phyloP scores from a whole-genome alignment of 2,888 invertebrate genomes.

The Chromoteleia sp. region DNA sequence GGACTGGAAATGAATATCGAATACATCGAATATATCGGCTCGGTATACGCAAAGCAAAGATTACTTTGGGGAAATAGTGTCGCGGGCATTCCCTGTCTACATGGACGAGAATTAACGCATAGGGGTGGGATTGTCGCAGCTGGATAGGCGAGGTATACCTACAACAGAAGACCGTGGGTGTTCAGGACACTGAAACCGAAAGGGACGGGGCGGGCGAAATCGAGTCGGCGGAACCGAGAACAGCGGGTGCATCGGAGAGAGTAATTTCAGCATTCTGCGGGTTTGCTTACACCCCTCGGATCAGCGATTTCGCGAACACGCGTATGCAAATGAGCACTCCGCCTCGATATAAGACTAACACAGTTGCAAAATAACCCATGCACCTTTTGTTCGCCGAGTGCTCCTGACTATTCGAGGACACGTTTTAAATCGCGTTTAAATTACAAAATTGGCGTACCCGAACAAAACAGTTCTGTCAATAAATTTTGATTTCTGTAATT shows the following conservation, averaged over 20 bases:
- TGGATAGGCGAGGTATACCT: conserved; percentile 77
- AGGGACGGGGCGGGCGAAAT: conserved; percentile 72
- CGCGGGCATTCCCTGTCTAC: conserved; percentile 75
- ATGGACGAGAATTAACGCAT: conserved; percentile 78
- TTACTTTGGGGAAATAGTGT: conserved; percentile 74
- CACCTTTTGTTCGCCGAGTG: conserved; percentile 9
- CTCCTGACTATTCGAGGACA: neutral
- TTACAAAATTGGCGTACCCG: too few relatives aligned
- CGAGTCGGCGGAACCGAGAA: conserved; percentile 77
- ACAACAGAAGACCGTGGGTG: conserved; percentile 78
- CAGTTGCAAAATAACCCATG: conserved; percentile 54
- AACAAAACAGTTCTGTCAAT: too few relatives aligned
- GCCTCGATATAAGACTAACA: conserved; percentile 69
- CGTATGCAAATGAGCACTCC: conserved; percentile 72
- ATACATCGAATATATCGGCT: conserved; percentile 45
- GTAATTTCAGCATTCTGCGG: conserved; percentile 83
- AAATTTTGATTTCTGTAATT: too few relatives aligned
- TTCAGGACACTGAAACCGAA: conserved; percentile 71
- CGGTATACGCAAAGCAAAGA: conserved; percentile 78
- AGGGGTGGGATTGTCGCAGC: conserved; percentile 82
- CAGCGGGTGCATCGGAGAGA: conserved; percentile 82
- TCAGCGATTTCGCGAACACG: conserved; percentile 77
- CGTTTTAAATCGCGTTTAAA: neutral
- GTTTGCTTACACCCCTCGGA: conserved; percentile 82
- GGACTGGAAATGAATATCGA: conserved; percentile 36